Evolutionary conservation across 1,140 invertebrate species (phyloP).

Genomic region (Bombus vancouverensis): DNA sequence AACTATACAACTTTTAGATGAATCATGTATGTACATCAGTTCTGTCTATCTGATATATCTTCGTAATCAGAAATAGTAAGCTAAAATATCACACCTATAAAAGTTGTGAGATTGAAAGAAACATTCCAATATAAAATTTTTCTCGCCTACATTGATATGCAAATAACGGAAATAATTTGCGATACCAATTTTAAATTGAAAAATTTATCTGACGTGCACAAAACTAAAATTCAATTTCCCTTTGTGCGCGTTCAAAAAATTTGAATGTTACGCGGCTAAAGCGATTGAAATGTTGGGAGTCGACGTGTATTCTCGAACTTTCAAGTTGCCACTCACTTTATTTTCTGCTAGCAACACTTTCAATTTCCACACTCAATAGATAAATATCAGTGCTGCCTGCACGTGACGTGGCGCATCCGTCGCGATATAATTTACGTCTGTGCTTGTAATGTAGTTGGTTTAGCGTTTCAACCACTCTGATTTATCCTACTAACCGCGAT

Average conservation of each 20-base stretch:
- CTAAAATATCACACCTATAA: neutral
- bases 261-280: neutral
- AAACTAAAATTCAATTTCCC: conserved; percentile 4
- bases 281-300: neutral
- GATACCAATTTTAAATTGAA: neutral
- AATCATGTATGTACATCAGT: neutral
- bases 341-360: conserved; percentile 20
- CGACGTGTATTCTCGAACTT: conserved; percentile 2
- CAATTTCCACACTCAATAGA: conserved; percentile 37
- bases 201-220: neutral
- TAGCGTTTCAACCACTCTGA: neutral
- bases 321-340: conserved; percentile 11
- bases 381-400: conserved; percentile 50
- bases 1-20: neutral
- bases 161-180: neutral
- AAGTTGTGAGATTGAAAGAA: too few relatives aligned
- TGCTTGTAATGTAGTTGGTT: conserved; percentile 56
- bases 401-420: conserved; percentile 54
- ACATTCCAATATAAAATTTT: neutral
- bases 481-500: conserved; percentile 9
- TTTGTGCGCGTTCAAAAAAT: conserved; percentile 3
- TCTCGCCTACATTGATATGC: neutral
- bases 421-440: conserved; percentile 46
- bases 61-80: neutral
- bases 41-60: neutral